These are phyloP conservation scores for Zaprionus lineosus DNA, from an alignment of 2,888 invertebrate species.

Conservation along the genomic window DNA sequence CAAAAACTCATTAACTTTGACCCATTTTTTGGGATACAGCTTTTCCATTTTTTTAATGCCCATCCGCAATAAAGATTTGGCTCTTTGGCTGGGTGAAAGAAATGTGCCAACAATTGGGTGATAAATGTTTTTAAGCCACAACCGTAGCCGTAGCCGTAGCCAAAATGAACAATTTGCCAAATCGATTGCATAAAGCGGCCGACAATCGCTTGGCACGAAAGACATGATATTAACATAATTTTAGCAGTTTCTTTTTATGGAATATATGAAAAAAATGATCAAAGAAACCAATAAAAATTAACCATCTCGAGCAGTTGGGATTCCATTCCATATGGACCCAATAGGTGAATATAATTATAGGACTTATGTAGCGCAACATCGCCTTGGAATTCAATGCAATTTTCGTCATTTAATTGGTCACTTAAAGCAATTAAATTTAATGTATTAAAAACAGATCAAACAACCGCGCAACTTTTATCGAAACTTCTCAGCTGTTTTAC, in stretches of 20 bases:
- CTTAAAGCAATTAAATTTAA: slow-evolving; percentile 25
- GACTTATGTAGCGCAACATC: slow-evolving; percentile 1
- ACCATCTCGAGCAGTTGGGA: slow-evolving; percentile 28
- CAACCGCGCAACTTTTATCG: slow-evolving; percentile 27
- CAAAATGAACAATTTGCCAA: slow-evolving; percentile 23
- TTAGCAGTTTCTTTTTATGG: slow-evolving; percentile 15
- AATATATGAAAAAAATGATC: background rate
- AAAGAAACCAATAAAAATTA: no score
- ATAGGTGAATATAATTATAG: background rate
- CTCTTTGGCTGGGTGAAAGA: background rate
- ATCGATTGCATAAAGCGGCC: slow-evolving; percentile 10
- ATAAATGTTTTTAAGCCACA: slow-evolving; percentile 20
- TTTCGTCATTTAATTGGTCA: slow-evolving; percentile 35
- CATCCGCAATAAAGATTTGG: slow-evolving; percentile 20
- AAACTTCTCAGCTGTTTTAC: slow-evolving; percentile 12
- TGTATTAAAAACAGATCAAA: slow-evolving; percentile 4
- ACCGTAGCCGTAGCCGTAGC: background rate
- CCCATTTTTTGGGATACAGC: slow-evolving; percentile 26
- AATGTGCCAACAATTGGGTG: slow-evolving; percentile 28
- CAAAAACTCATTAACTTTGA: slow-evolving; percentile 58
- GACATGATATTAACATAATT: slow-evolving; percentile 45
- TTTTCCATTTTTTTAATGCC: slow-evolving; percentile 25
- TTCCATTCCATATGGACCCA: slow-evolving; percentile 27
- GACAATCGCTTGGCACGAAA: slow-evolving; percentile 18
- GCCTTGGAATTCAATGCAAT: slow-evolving; percentile 14